Evolutionary conservation across 1,140 invertebrate genomes (phyloP).

Genomic region (Dolichoris vasculosae): DNA sequence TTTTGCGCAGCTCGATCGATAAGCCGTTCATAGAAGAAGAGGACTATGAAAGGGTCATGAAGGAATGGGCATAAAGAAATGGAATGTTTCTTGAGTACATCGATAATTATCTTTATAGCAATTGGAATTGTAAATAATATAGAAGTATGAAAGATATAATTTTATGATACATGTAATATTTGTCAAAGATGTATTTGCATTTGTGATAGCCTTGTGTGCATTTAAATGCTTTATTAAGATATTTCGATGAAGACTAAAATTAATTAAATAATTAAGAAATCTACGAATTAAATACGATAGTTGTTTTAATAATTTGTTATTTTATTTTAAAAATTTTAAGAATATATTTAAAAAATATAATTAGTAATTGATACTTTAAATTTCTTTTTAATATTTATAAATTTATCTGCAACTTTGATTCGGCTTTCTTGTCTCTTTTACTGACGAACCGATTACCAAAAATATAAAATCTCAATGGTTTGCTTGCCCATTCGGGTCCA

Average conservation of each 20-base stretch:
- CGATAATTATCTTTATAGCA: background rate
- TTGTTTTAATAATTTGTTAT: background rate
- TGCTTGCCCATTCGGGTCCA: constrained; percentile 78
- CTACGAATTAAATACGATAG: background rate
- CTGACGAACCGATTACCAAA: constrained; percentile 76
- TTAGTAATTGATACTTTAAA: background rate
- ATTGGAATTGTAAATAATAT: constrained; percentile 33
- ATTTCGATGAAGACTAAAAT: background rate
- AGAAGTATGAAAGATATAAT: constrained; percentile 12
- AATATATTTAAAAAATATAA: background rate
- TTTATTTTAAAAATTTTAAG: background rate
- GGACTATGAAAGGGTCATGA: constrained; percentile 87
- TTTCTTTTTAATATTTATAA: background rate
- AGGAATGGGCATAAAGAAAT: constrained; percentile 84
- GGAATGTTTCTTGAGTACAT: background rate
- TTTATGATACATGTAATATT: constrained; percentile 27
- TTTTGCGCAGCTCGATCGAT: constrained; percentile 80
- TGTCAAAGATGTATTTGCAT: constrained; percentile 16
- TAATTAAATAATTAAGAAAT: background rate
- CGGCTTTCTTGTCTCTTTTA: constrained; percentile 75
- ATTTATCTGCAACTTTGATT: constrained; percentile 53
- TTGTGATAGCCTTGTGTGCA: background rate
- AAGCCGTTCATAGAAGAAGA: constrained; percentile 88
- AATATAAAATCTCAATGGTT: constrained; percentile 82
- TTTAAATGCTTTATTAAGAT: background rate